phyloP scores from a whole-genome alignment of 2,888 invertebrate genomes.

The Silvanus unidentatus region DNA sequence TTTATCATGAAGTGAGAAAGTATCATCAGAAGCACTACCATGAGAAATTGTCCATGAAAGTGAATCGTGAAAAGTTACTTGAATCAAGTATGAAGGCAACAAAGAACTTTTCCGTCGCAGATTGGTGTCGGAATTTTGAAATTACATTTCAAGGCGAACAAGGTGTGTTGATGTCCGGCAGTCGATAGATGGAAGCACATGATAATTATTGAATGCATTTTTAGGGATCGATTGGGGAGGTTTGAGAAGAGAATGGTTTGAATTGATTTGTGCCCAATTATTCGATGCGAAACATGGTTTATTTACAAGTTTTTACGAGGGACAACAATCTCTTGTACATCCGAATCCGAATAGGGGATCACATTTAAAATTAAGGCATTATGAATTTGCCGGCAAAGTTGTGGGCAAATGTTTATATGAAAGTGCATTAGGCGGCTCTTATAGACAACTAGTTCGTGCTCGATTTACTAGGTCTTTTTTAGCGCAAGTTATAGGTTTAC shows the following conservation, averaged over 20 bases:
- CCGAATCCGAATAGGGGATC: constrained; percentile 76
- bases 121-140: constrained; percentile 94
- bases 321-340: constrained; percentile 82
- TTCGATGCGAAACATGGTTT: constrained; percentile 80
- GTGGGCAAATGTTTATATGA: constrained; percentile 94
- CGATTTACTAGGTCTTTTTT: constrained; percentile 87
- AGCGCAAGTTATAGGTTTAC: constrained; percentile 87
- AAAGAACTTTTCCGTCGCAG: constrained; percentile 75
- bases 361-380: constrained; percentile 78
- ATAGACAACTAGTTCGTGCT: constrained; percentile 84
- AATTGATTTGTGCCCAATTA: constrained; percentile 76
- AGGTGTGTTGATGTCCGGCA: constrained; percentile 51
- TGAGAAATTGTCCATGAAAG: constrained; percentile 77
- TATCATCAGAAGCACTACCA: constrained; percentile 83
- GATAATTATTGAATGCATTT: constrained; percentile 14
- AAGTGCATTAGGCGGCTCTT: constrained; percentile 82
- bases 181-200: background rate
- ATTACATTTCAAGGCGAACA: constrained; percentile 90
- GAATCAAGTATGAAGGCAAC: constrained; percentile 82
- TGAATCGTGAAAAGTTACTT: constrained; percentile 72
- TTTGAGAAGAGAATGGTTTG: constrained; percentile 90
- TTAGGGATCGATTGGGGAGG: constrained; percentile 92
- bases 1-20: constrained; percentile 69
- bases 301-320: constrained; percentile 80
- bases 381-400: constrained; percentile 88